Evolutionary conservation across 2,113 vertebrate species (phyloP).

Genomic region (Podilymbus podiceps): DNA sequence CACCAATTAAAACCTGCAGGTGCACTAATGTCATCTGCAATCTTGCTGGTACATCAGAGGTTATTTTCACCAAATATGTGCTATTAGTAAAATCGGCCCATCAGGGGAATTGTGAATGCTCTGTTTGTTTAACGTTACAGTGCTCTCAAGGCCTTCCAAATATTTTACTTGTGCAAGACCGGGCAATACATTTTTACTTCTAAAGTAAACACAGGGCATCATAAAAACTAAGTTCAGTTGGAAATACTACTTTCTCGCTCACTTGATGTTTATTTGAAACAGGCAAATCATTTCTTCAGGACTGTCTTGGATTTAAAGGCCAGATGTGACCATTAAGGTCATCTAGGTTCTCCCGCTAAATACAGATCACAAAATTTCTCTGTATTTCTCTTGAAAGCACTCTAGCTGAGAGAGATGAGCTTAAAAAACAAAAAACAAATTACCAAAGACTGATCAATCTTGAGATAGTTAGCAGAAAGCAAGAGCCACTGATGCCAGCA

Average conservation of each 20-base stretch:
- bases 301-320: background rate
- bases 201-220: background rate
- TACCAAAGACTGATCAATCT: background rate
- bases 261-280: background rate
- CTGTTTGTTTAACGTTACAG: background rate
- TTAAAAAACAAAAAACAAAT: background rate
- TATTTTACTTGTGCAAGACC: background rate
- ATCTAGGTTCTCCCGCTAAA: background rate
- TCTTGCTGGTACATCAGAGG: background rate
- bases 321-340: background rate
- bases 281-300: background rate
- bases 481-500: background rate
- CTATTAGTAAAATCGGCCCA: background rate
- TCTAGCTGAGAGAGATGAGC: background rate
- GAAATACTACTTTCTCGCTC: background rate
- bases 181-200: conserved; percentile 14
- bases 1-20: conserved; percentile 58
- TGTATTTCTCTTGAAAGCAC: background rate
- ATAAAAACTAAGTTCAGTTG: background rate
- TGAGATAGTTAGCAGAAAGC: background rate
- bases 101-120: background rate
- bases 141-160: background rate
- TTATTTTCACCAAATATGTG: background rate
- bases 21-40: conserved; percentile 35
- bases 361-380: background rate